Base-by-base conservation (phyloP, 1,140 invertebrate genomes). In the Orchestia grillus region DNA sequence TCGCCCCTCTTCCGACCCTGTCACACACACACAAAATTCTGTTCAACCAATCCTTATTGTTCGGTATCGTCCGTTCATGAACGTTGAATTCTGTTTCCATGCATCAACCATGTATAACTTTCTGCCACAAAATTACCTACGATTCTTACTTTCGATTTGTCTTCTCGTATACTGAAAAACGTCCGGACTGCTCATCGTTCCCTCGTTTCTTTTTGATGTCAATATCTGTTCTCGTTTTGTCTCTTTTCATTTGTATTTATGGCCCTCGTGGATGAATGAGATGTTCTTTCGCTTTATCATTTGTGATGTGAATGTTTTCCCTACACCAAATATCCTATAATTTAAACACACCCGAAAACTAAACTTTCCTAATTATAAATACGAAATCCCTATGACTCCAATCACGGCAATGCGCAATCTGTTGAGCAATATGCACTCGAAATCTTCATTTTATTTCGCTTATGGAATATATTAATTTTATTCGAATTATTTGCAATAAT, bases 221-320 rank as follows among this genome's bases (percentile, higher is more conserved):
- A 90, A 41, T 90, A 42, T 90, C 42, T 44, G 88, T 90, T 41
- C 43, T 0, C 28, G 41, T 42, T 42, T 90, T 23, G 16, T 90
- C 23, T 42, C 36, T 43, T 90, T 90, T 90, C 88, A 44, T 90
- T 90, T 44, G 28, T 90, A 41, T 90, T 42, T 42, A 41, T 90
- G 36, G 15, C 43, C 88, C 88, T 90, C 15, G 11, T 90, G 88
- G 42, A 36, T 43, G 88, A 44, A 23, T 77, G 62, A 77, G 62
- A 77, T 77, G 62, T 77, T 77, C 62, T 77, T 77, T 77, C 28
- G 88, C 88, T 42, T 42, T 44, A 11, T 90, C 15, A 42, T 15
- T 90, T 90, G 88, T 90, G 41, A 90, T 90, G 88, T 90, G 88
- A 90, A 90, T 90, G 88, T 90, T 90, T 44, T 90, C 88, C 88